These are phyloP conservation scores for Neomonachus schauinslandi DNA, from an alignment of 2,113 vertebrate genomes.

Conservation along the genomic window DNA sequence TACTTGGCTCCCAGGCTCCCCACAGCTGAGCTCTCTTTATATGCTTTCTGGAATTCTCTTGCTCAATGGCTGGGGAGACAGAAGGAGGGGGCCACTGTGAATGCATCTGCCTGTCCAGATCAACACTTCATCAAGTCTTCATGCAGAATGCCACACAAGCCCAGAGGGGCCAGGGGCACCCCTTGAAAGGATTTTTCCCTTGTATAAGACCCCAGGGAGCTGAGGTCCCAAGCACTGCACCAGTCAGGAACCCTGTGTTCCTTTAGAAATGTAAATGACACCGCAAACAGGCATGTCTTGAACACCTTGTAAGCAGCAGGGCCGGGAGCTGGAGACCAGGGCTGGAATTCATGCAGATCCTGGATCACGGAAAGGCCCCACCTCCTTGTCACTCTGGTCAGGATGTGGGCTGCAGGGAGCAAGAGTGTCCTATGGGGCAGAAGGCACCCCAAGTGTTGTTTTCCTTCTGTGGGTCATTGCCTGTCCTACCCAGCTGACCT, in stretches of 20 bases:
- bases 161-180: not conserved
- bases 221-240: not conserved
- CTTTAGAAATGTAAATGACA: constrained; percentile 10
- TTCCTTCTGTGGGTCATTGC: not conserved
- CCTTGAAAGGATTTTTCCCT: not conserved
- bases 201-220: not conserved
- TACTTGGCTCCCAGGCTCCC: not conserved
- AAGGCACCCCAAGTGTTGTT: not conserved
- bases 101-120: not conserved
- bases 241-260: not conserved
- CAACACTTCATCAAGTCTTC: not conserved
- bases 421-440: accelerated
- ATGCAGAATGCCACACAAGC: not conserved
- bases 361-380: too few species aligned
- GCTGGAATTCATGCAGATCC: not conserved
- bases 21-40: not conserved
- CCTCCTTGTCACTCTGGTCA: not conserved
- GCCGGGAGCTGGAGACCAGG: too few species aligned
- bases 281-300: not conserved
- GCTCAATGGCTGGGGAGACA: not conserved
- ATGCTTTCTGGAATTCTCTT: not conserved
- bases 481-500: not conserved
- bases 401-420: not conserved
- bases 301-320: not conserved
- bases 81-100: not conserved